Base-by-base conservation (phyloP, 2,113 vertebrate species). In the Mus spicilegus region DNA sequence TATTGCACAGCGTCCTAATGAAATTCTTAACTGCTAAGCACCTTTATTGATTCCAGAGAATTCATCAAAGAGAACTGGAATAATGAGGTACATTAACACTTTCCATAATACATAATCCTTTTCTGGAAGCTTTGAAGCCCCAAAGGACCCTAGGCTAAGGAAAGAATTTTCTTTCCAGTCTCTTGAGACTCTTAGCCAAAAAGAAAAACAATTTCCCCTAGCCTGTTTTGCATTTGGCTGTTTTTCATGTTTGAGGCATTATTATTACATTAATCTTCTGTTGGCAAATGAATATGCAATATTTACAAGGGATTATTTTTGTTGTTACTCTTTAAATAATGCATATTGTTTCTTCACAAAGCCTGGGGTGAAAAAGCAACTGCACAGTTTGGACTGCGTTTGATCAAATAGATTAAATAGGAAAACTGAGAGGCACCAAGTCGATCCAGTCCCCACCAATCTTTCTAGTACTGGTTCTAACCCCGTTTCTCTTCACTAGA, bases 301-400 rank as follows among this genome's bases (percentile, higher is more conserved):
- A 94, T 94, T 96, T 97, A 96, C 90, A 96, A 95, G 87, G 51
- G 84, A 91, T 96, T 97, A 95, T 96, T 98, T 95, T 96, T 95
- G 92, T 81, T 97, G 73, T 92, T 95, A 70, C 77, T 92, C 7
- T 91, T 96, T 97, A 97, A 98, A 97, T 98, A 96, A 96, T 96
- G 58, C 70, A 91, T 96, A 54, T 58, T 95, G 63, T 87, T 96
- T 87, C 75, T 89, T 96, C 90, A 84, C 90, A 94, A 90, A 96
- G 63, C 78, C 69, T 85, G 33, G 72, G n/a, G 67, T 72, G 36
- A 87, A 92, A 94, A 94, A 69, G 75, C 81, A 95, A 91, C 51
- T 94, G n/a, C 30, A 54, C 73, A 67, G 11, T 93, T 96, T 14
- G 86, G n/a, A 46, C 36, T 87, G 3, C 20, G 78, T 85, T 90